Conservation (phyloP, 2,113 vertebrate genomes). For the Cavia porcellus region DNA sequence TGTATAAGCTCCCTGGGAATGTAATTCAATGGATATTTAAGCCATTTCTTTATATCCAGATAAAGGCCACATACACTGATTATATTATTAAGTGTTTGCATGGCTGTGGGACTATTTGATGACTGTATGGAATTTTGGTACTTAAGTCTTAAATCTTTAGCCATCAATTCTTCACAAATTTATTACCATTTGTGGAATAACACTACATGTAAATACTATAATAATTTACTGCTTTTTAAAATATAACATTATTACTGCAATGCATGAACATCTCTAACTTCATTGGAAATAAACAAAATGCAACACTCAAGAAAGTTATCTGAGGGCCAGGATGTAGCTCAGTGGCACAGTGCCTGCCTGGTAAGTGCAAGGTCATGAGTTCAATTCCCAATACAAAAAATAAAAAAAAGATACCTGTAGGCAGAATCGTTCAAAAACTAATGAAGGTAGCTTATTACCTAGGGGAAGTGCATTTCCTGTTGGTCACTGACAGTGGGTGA, state of each 20-base stretch:
- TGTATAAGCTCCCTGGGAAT: background rate
- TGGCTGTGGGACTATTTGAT: constrained; percentile 61
- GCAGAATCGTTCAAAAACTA: background rate
- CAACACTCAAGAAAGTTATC: background rate
- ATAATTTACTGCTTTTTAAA: background rate
- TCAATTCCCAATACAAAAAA: too few species aligned
- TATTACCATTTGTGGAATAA: background rate
- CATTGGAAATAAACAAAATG: constrained; percentile 13
- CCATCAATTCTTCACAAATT: background rate
- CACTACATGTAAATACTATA: background rate
- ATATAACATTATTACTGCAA: background rate
- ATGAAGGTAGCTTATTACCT: background rate
- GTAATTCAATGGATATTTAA: constrained; percentile 15
- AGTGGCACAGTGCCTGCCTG: too few species aligned
- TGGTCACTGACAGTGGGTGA: background rate
- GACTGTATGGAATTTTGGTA: constrained; percentile 28
- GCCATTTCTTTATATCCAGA: constrained; percentile 36
- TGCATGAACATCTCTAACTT: background rate
- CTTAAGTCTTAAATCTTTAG: constrained; percentile 52
- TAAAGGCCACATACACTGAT: background rate
- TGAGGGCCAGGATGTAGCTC: background rate
- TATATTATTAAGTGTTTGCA: constrained; percentile 23
- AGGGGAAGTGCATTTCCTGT: background rate
- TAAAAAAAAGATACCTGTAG: background rate
- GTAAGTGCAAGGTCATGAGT: too few species aligned